A percentile compares a stretch with the other conserved stretches of the same genome.
Conservation (phyloP, 2,888 invertebrate species). For the Tyria jacobaeae region DNA sequence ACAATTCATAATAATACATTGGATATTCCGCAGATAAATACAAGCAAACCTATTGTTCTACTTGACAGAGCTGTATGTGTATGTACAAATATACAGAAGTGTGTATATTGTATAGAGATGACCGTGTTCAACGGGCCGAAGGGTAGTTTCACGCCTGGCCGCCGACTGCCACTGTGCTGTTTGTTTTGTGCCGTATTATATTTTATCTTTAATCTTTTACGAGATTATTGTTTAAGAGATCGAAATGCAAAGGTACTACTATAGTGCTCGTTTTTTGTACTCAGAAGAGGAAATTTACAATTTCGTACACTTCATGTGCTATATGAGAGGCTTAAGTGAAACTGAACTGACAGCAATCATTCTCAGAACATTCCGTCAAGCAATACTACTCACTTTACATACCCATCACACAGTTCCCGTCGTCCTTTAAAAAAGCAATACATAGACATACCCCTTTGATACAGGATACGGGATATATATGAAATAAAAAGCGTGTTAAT, state of each 20-base stretch:
- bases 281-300: background rate
- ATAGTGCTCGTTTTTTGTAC: background rate
- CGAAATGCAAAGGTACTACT: background rate
- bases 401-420: no score
- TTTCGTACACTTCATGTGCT: no score
- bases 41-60: constrained; percentile 18
- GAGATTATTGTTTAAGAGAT: constrained; percentile 8
- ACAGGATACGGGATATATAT: no score
- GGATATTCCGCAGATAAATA: background rate
- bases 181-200: constrained; percentile 49
- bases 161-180: constrained; percentile 47
- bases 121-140: constrained; percentile 63
- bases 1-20: no score
- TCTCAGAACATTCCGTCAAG: no score
- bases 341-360: no score
- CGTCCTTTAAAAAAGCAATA: no score
- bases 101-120: constrained; percentile 49
- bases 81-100: constrained; percentile 22
- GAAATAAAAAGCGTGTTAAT: no score
- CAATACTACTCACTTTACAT: no score
- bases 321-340: no score
- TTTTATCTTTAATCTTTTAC: constrained; percentile 34
- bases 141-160: constrained; percentile 65
- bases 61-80: constrained; percentile 11
- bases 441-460: no score